Percentiles rank a stretch among this genome's conserved stretches.
Conservation (phyloP, 2,113 vertebrate genomes). For the Carlito syrichta region DNA sequence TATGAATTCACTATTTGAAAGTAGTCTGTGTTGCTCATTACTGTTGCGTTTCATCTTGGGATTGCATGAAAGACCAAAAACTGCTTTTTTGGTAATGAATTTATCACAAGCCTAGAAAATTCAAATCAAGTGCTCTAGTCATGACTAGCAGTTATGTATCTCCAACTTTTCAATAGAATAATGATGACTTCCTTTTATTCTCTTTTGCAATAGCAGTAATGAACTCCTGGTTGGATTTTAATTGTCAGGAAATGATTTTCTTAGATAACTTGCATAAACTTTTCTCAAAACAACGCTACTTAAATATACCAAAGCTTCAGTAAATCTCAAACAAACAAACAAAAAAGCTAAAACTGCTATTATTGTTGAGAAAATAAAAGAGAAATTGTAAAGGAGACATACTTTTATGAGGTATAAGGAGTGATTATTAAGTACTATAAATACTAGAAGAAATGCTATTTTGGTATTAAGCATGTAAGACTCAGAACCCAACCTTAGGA, state of each 20-base stretch:
- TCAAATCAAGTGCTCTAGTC: background rate
- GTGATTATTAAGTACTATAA: background rate
- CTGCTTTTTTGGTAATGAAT: background rate
- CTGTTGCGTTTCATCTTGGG: background rate
- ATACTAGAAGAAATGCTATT: background rate
- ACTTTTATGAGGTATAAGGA: background rate
- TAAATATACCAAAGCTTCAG: background rate
- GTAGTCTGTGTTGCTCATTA: background rate
- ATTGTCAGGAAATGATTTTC: slow-evolving; percentile 39
- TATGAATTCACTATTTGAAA: background rate
- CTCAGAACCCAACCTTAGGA: background rate
- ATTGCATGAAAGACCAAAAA: background rate
- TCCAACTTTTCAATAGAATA: background rate
- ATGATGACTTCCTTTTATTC: background rate
- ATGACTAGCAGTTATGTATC: background rate
- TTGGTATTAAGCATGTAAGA: background rate
- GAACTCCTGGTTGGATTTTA: slow-evolving; percentile 25
- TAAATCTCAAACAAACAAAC: background rate
- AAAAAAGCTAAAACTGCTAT: background rate
- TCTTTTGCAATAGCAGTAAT: background rate
- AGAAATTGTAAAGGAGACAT: background rate
- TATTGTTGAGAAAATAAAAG: slow-evolving; percentile 17
- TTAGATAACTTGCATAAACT: background rate
- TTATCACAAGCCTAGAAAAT: background rate
- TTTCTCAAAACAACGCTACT: background rate